Conservation (phyloP, 2,888 invertebrate genomes). For the Limnephilus rhombicus region DNA sequence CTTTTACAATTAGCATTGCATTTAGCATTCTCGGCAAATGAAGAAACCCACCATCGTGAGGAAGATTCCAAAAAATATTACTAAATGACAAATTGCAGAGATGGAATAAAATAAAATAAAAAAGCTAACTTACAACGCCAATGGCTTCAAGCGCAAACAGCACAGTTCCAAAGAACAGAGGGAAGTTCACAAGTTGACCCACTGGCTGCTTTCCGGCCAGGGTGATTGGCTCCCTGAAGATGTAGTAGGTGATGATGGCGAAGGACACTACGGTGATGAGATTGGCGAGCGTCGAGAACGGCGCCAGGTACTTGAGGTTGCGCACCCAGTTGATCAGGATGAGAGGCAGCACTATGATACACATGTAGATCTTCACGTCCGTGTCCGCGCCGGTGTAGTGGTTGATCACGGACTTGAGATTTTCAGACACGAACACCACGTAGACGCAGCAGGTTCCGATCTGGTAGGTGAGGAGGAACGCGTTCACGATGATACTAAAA, state of each 20-base stretch:
- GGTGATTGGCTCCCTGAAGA: constrained; percentile 85
- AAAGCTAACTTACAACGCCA: constrained; percentile 83
- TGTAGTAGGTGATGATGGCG: constrained; percentile 90
- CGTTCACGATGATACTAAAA: constrained; percentile 84
- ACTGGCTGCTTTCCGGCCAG: constrained; percentile 81
- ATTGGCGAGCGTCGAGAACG: constrained; percentile 94
- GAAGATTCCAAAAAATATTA: too few species aligned
- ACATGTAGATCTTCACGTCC: constrained; percentile 81
- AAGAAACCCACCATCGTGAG: too few species aligned
- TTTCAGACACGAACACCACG: constrained; percentile 94
- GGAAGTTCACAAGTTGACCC: constrained; percentile 84
- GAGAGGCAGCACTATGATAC: constrained; percentile 85
- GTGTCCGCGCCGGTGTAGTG: constrained; percentile 77
- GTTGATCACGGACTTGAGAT: constrained; percentile 84
- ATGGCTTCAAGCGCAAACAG: constrained; percentile 98
- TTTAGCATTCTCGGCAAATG: too few species aligned
- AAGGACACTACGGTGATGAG: constrained; percentile 90
- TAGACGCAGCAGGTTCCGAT: constrained; percentile 98
- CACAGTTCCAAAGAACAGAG: constrained; percentile 97
- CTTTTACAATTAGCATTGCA: too few species aligned
- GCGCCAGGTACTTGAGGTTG: constrained; percentile 92
- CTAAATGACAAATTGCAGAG: not conserved
- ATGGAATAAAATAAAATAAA: not conserved
- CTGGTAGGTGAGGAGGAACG: constrained; percentile 91
- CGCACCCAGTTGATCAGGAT: constrained; percentile 89